phyloP scores from a whole-genome alignment of 1,140 invertebrate species.

The Ceratosolen fusciceps region DNA sequence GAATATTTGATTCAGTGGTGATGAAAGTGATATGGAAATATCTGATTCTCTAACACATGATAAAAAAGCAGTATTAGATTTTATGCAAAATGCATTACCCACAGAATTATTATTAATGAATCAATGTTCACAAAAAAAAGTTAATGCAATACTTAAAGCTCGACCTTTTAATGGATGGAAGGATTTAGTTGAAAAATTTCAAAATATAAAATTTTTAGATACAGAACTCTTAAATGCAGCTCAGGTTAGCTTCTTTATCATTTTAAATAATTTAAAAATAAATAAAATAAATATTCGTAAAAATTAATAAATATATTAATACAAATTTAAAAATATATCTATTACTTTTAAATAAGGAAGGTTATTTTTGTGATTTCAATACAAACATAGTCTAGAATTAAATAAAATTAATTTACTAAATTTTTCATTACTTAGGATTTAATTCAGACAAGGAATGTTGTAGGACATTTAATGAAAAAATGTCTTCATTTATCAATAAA shows the following conservation, averaged over 20 bases:
- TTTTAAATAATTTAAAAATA: not conserved
- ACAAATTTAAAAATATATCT: not conserved
- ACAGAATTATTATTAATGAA: slow-evolving; percentile 79
- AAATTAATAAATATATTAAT: no score
- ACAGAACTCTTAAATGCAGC: slow-evolving; percentile 81
- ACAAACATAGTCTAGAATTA: no score
- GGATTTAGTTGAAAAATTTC: slow-evolving; percentile 81
- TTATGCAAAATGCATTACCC: slow-evolving; percentile 78
- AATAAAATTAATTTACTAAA: slow-evolving; percentile 1
- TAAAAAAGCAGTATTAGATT: slow-evolving; percentile 82
- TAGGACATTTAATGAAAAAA: slow-evolving; percentile 81
- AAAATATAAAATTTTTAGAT: slow-evolving; percentile 77
- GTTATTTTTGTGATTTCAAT: no score
- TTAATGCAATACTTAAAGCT: slow-evolving; percentile 76
- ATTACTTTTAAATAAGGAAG: not conserved
- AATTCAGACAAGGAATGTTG: slow-evolving; percentile 78
- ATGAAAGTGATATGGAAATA: slow-evolving; percentile 82
- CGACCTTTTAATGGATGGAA: slow-evolving; percentile 82
- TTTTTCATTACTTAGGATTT: slow-evolving; percentile 67
- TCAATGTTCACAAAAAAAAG: slow-evolving; percentile 82
- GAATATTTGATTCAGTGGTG: slow-evolving; percentile 71
- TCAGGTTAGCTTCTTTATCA: slow-evolving; percentile 67
- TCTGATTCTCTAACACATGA: slow-evolving; percentile 78
- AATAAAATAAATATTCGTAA: no score
- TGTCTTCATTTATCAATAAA: slow-evolving; percentile 80